Conservation (phyloP, 2,888 invertebrate genomes). For the Archips crataeganus region DNA sequence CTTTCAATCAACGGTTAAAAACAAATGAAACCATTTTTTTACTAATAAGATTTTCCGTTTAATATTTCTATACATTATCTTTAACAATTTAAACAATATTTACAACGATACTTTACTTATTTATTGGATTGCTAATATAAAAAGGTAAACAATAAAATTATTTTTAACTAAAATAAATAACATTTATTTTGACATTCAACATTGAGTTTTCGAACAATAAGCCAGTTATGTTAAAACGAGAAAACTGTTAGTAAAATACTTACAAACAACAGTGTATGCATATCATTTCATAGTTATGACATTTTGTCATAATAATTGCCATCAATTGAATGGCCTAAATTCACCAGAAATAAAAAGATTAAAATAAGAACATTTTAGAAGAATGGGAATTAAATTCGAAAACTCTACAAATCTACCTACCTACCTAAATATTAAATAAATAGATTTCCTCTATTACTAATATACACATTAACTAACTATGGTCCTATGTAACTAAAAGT, state of each 20-base stretch:
- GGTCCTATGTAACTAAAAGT: slow-evolving; percentile 59
- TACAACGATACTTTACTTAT: slow-evolving; percentile 64
- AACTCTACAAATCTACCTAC: slow-evolving; percentile 38
- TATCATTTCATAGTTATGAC: not conserved
- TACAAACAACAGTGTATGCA: slow-evolving; percentile 26
- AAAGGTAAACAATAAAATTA: slow-evolving; percentile 64
- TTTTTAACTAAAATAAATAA: slow-evolving; percentile 78
- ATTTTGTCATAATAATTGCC: slow-evolving; percentile 9
- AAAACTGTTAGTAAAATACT: slow-evolving; percentile 23
- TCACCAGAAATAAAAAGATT: not conserved
- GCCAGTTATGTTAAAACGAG: slow-evolving; percentile 30
- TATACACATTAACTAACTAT: slow-evolving; percentile 35
- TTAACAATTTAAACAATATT: slow-evolving; percentile 79
- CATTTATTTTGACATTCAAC: slow-evolving; percentile 61
- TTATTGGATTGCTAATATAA: slow-evolving; percentile 54
- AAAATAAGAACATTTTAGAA: not conserved
- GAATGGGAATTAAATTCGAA: not conserved
- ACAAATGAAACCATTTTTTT: slow-evolving; percentile 41
- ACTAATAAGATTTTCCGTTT: slow-evolving; percentile 60
- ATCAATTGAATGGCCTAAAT: not conserved
- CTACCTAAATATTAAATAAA: slow-evolving; percentile 45
- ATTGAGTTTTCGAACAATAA: slow-evolving; percentile 47
- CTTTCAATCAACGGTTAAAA: not conserved
- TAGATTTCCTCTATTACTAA: slow-evolving; percentile 44
- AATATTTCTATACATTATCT: slow-evolving; percentile 67